Percentiles rank a stretch among this genome's conserved stretches.
These are phyloP conservation scores for Drosophila jambulina DNA, from an alignment of 1,140 invertebrate genomes.

Conservation along the genomic window DNA sequence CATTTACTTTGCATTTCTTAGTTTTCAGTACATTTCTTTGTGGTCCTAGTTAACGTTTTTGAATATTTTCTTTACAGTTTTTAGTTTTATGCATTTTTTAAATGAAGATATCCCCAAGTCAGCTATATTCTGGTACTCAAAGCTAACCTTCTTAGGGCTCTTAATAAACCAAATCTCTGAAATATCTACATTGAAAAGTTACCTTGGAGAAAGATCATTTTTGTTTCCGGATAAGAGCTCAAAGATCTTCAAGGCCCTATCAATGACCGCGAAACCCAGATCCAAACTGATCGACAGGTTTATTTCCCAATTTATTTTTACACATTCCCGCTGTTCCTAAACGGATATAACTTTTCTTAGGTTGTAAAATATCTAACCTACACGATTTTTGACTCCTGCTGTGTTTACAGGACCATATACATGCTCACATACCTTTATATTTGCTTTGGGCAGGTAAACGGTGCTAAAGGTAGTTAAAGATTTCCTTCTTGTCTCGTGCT, in stretches of 20 bases:
- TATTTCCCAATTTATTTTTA: constrained; percentile 4
- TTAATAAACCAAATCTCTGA: not conserved
- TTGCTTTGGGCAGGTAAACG: constrained; percentile 36
- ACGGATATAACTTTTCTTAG: constrained; percentile 44
- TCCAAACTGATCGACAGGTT: constrained; percentile 30
- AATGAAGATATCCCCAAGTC: too few relatives aligned
- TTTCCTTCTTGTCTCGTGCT: constrained; percentile 62
- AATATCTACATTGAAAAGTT: not conserved
- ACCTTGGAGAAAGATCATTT: not conserved
- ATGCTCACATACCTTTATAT: constrained; percentile 9
- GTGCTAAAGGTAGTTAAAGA: constrained; percentile 50
- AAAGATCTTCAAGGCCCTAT: not conserved
- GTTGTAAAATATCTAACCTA: constrained; percentile 27
- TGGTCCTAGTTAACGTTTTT: too few relatives aligned
- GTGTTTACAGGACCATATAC: constrained; percentile 52
- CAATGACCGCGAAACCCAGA: constrained; percentile 9
- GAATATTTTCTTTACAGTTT: not conserved
- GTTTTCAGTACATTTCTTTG: not conserved
- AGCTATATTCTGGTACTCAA: not conserved
- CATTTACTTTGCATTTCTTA: not conserved
- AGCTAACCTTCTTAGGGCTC: not conserved
- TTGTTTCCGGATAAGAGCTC: too few relatives aligned
- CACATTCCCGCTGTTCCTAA: constrained; percentile 15
- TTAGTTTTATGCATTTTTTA: rapidly evolving
- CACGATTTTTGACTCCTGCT: constrained; percentile 57